Base-by-base conservation (phyloP, 2,888 invertebrate species). In the Penaeus monodon region DNA sequence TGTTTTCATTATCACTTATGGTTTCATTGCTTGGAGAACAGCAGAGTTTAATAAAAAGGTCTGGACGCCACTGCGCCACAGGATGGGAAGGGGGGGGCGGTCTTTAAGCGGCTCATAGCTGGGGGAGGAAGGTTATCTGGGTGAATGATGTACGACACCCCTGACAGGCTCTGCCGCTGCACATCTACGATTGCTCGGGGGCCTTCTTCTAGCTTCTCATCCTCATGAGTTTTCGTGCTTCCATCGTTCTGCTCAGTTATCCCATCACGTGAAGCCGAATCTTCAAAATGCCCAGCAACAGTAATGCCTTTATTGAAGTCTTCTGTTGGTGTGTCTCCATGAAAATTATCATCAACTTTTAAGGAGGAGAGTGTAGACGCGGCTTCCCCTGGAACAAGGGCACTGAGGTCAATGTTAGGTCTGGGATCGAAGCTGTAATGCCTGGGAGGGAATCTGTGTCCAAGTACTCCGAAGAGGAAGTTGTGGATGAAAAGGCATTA, bases 141-240 rank as follows among this genome's bases (percentile, higher is more conserved):
- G n/a, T 89, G 89, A 38, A 89, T 89, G 12, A 89, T 89, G 65
- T 88, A 89, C 24, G 89, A 89, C 29, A 84, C 87, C 38, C 87
- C 80, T 24, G 84, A 81, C 8, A 77, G 79, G 14, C 85, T 63
- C 20, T 85, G 78, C 22, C 84, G 78, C 17, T 66, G 70, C 12
- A 89, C 83, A 38, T 88, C 80, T 27, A 89, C 81, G 29, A 89
- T 89, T 24, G 84, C 85, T 20, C 89, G 89, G 44, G 86, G 77
- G 17, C 64, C 80, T 14, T 82, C 74, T 38, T 79, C 70, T 29
- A 22, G 27, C 4, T 33, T 24, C 10, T 20, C 44, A 27, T 24
- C 20, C n/a, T 22, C 33, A 38, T 10, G 17, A 24, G 17, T 76
- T 33, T n/a, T 38, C 22, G 38, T 57, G 14, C 22, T 33, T 14